Evolutionary conservation across 1,140 invertebrate species (phyloP), one percentile per base, ranked within the genome.

Genomic region (Caerostris extrusa): DNA sequence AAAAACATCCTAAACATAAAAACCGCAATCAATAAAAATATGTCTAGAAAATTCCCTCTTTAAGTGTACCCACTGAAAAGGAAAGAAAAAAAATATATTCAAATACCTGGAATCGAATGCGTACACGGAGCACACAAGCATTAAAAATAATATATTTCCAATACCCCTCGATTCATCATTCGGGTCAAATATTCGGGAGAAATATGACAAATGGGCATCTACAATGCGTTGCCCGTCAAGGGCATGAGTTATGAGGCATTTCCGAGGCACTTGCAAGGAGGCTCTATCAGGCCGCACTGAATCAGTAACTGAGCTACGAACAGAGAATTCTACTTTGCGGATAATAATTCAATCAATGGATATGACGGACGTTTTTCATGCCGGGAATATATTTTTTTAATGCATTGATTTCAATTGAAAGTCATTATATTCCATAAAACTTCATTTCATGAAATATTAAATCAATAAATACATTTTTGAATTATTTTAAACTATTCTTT

Each of bases 141-240:
- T 77, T 90, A 90, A 90, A 61, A 77, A 57, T 90, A 90, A 77
- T 90, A 90, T 90, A 90, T 90, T 90, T 61, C 67, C 55, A 69
- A 56, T 90, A 10, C 67, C 53, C 7, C 17, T 14, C 67, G 57
- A 90, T 90, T 69, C 60, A 90, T 90, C 88, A 71, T 90, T 77
- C 34, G 60, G 88, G 67, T 90, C 88, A 90, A 90, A 90, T 90
- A 90, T 90, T 67, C 67, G 17, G 56, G 8, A 50, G 67, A 90
- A 90, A 60, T 85, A 90, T 90, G 88, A 90, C 67, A 71, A 90
- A 90, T 90, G 88, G 19, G 17, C 64, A 17, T 56, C 50, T 77
- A 56, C 61, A 53, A 64, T 56, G 57, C 88, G 67, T 10, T 77
- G 3, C 56, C 17, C 50, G 88, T 90, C 88, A 90, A 19, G 34